Conservation (phyloP, 2,113 vertebrate genomes). For the Heteronetta atricapilla region DNA sequence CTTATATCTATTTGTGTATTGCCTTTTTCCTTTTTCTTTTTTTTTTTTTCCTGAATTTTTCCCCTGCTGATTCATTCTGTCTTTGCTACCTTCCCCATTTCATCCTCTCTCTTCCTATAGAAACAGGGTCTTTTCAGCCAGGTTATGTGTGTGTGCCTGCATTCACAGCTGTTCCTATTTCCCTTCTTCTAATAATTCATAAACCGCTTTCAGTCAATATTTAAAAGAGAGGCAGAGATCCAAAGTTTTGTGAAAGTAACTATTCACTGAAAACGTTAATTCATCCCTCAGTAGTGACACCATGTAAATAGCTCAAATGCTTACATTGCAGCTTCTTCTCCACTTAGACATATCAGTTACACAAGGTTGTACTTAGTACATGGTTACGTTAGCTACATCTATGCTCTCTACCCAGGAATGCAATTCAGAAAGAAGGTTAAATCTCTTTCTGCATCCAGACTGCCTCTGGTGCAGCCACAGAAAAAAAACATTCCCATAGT, state of each 20-base stretch:
- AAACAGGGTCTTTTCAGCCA: slow-evolving; percentile 20
- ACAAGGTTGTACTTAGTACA: not conserved
- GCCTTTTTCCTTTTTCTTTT: not conserved
- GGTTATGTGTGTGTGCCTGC: not conserved
- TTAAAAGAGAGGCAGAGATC: not conserved
- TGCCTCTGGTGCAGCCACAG: not conserved
- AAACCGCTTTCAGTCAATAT: not conserved
- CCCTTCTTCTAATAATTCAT: slow-evolving; percentile 31
- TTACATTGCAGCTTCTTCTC: not conserved
- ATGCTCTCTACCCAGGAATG: not conserved
- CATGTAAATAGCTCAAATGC: not conserved
- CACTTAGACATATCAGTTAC: not conserved
- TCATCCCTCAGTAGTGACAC: not conserved
- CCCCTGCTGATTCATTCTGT: slow-evolving; percentile 42
- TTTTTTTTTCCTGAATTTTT: not conserved
- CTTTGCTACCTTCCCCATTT: slow-evolving; percentile 46
- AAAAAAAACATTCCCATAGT: not conserved
- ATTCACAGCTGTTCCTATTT: not conserved
- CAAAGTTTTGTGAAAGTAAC: not conserved
- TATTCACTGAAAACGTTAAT: not conserved
- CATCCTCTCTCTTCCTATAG: slow-evolving; percentile 57
- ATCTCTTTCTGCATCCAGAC: not conserved
- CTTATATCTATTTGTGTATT: not conserved
- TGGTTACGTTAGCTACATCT: not conserved
- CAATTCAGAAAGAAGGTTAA: not conserved